These are phyloP conservation scores for Podarcis raffonei DNA, from an alignment of 2,113 vertebrate genomes.

Conservation along the genomic window DNA sequence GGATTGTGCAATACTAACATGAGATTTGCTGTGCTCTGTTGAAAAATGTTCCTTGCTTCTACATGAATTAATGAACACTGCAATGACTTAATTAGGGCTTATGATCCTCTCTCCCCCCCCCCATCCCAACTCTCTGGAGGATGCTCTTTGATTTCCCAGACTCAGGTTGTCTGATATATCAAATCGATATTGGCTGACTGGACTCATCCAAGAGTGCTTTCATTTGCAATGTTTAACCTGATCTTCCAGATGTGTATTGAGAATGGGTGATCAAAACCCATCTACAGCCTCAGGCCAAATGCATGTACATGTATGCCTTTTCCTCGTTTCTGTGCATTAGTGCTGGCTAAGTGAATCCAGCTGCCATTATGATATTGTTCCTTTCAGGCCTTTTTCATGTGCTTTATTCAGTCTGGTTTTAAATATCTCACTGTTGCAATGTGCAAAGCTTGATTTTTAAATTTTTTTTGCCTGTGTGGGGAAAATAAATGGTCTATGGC, in stretches of 20 bases:
- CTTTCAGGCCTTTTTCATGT: slow-evolving; percentile 10
- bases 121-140: not conserved
- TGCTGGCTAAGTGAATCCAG: slow-evolving; percentile 25
- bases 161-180: not conserved
- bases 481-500: not conserved
- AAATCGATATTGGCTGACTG: not conserved
- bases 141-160: slow-evolving; percentile 13
- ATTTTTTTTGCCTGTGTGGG: not conserved
- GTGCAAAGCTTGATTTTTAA: not conserved
- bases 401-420: slow-evolving; percentile 20
- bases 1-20: not conserved
- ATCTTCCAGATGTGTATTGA: not conserved
- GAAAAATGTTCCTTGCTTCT: not conserved
- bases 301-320: not conserved
- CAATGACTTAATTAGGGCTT: not conserved
- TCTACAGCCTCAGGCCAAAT: not conserved
- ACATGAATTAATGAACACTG: not conserved
- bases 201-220: not conserved
- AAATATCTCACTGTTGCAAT: slow-evolving; percentile 12
- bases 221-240: not conserved
- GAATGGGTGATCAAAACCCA: slow-evolving; percentile 3
- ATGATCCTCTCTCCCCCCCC: not conserved
- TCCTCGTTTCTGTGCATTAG: slow-evolving; percentile 5
- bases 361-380: slow-evolving; percentile 10
- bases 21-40: not conserved